Evolutionary conservation across 2,113 vertebrate species (phyloP).

Genomic region (Glareola pratincola): DNA sequence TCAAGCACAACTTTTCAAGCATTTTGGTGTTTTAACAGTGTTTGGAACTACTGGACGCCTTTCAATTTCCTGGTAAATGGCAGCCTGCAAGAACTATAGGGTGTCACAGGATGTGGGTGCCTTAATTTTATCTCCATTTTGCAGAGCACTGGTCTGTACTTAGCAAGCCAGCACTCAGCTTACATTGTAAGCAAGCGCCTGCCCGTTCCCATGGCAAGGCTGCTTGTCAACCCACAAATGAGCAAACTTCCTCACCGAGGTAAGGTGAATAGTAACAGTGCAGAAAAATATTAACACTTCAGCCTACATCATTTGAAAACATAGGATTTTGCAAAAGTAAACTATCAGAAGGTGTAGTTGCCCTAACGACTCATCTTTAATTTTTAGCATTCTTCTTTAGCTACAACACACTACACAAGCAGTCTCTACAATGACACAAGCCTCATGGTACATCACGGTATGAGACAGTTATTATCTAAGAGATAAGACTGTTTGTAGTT

Average conservation of each 20-base stretch:
- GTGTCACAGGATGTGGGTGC: conserved; percentile 79
- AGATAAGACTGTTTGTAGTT: not conserved
- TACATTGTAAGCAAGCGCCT: not conserved
- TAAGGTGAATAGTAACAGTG: not conserved
- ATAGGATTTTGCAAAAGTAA: not conserved
- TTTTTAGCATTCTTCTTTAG: not conserved
- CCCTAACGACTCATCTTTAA: not conserved
- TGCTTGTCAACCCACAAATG: not conserved
- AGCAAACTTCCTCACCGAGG: conserved; percentile 14
- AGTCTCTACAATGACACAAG: not conserved
- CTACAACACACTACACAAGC: not conserved
- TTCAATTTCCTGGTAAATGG: not conserved
- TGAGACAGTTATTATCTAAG: not conserved
- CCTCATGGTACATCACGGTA: not conserved
- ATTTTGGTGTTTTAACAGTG: not conserved
- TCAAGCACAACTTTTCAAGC: not conserved
- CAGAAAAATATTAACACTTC: not conserved
- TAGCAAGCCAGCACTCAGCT: conserved; percentile 53
- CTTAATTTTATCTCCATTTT: conserved; percentile 54
- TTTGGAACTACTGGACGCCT: not conserved
- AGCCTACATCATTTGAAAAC: not conserved
- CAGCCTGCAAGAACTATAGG: not conserved
- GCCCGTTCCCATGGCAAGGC: not conserved
- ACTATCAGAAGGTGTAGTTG: not conserved
- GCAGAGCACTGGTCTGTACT: conserved; percentile 35